These are phyloP conservation scores for Manis pentadactyla DNA, from an alignment of 2,797 vertebrate genomes.

Conservation along the genomic window DNA sequence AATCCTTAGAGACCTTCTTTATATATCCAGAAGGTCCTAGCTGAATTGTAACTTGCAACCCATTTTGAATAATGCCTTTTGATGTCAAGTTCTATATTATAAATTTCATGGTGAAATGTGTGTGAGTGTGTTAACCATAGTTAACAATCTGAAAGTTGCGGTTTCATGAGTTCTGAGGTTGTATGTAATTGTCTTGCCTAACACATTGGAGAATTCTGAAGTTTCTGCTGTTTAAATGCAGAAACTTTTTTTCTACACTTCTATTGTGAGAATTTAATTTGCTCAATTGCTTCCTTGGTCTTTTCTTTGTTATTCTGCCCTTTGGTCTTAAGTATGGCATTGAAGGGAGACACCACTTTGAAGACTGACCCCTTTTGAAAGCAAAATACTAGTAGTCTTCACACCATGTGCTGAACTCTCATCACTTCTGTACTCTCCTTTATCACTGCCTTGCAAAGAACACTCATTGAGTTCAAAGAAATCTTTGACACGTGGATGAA, in stretches of 20 bases:
- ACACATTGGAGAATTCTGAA: neutral
- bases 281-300: neutral
- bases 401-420: neutral
- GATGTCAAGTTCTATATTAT: neutral
- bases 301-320: neutral
- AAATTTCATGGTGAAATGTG: neutral
- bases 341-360: neutral
- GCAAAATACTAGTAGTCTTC: slow-evolving; percentile 10
- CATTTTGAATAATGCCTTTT: neutral
- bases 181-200: neutral
- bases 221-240: neutral
- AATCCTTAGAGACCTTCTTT: slow-evolving; percentile 10
- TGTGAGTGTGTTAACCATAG: neutral
- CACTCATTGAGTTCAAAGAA: slow-evolving; percentile 45
- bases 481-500: neutral
- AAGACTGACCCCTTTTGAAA: slow-evolving; percentile 55
- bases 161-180: neutral
- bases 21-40: neutral
- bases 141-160: neutral
- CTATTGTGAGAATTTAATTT: slow-evolving; percentile 10
- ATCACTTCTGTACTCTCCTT: neutral
- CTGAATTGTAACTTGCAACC: neutral
- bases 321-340: neutral
- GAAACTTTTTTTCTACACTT: neutral
- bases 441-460: neutral